phyloP scores from a whole-genome alignment of 2,888 invertebrate genomes.

The Drosophila borborema region DNA sequence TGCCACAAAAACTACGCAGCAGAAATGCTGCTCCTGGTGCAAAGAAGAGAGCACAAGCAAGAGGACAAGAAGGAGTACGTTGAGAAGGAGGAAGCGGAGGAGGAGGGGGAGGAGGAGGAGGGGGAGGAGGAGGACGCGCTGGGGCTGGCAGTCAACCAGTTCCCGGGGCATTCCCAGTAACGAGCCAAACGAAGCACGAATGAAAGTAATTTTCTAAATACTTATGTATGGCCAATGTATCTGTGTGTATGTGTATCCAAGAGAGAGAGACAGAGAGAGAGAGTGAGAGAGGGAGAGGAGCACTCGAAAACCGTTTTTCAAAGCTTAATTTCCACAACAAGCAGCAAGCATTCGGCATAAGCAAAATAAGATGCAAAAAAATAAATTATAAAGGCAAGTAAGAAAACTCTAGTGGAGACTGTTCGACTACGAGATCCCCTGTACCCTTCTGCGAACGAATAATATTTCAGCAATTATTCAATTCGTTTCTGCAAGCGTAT shows the following conservation, averaged over 20 bases:
- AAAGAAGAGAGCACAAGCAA: no score
- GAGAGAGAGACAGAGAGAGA: neutral
- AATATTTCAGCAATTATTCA: no score
- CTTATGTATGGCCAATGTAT: conserved; percentile 49
- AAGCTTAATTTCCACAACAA: conserved; percentile 75
- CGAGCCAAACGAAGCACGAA: conserved; percentile 74
- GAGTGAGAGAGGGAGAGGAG: conserved; percentile 5
- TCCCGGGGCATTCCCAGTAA: conserved; percentile 62
- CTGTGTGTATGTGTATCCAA: conserved; percentile 13
- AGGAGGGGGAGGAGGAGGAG: no score
- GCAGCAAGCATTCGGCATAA: conserved; percentile 44
- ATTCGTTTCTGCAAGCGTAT: no score
- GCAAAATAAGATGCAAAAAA: conserved; percentile 29
- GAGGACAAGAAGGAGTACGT: no score
- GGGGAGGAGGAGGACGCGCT: no score
- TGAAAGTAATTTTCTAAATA: conserved; percentile 80
- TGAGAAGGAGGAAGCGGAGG: no score
- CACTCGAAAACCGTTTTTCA: conserved; percentile 68
- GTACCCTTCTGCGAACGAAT: no score
- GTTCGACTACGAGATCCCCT: no score
- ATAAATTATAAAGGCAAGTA: conserved; percentile 5
- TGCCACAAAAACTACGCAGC: conserved; percentile 69
- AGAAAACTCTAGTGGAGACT: no score
- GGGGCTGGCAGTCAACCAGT: conserved; percentile 12
- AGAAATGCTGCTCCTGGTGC: neutral